phyloP scores from a whole-genome alignment of 2,888 invertebrate genomes.

The Eucera pruinosa region DNA sequence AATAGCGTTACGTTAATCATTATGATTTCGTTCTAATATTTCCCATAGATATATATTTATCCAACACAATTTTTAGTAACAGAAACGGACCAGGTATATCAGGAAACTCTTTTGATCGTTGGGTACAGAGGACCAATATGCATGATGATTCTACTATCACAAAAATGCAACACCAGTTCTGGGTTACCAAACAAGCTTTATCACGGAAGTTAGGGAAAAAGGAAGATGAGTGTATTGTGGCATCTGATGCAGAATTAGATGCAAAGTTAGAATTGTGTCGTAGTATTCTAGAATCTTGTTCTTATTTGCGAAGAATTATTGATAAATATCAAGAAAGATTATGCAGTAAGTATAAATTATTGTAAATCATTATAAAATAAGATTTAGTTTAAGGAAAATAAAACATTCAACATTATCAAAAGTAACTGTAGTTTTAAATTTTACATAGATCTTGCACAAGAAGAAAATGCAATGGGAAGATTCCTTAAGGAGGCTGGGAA shows the following conservation, averaged over 20 bases:
- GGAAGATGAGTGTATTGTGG: constrained; percentile 98
- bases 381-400: background rate
- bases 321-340: constrained; percentile 97
- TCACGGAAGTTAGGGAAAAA: constrained; percentile 97
- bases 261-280: constrained; percentile 97
- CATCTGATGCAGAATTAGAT: constrained; percentile 98
- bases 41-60: background rate
- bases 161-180: constrained; percentile 97
- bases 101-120: constrained; percentile 85
- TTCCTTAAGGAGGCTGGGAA: constrained; percentile 97
- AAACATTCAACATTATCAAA: background rate
- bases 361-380: background rate
- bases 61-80: constrained; percentile 71
- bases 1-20: background rate
- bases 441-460: constrained; percentile 92
- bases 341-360: constrained; percentile 87
- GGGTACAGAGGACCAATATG: constrained; percentile 84
- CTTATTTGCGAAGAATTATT: constrained; percentile 93
- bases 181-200: constrained; percentile 98
- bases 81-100: constrained; percentile 77
- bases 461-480: constrained; percentile 97
- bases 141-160: constrained; percentile 84
- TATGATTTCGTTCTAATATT: background rate
- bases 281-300: constrained; percentile 96
- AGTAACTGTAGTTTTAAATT: constrained; percentile 6